Base-by-base conservation (phyloP, 2,113 vertebrate species). In the Thunnus maccoyii region DNA sequence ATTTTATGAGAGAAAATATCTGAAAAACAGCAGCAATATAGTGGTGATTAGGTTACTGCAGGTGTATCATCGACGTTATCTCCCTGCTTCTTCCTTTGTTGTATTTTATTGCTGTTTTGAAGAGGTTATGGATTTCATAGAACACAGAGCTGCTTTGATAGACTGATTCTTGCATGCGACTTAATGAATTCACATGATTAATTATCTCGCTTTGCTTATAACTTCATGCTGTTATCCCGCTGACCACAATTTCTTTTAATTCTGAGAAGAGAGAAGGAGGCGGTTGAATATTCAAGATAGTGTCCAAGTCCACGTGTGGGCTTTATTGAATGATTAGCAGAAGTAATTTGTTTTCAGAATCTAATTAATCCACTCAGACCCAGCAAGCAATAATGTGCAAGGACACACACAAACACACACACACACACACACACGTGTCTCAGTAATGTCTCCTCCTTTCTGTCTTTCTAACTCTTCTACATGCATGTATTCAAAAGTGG, bases 261-360 rank as follows among this genome's bases (percentile, higher is more conserved):
- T 83, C 70, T 2, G 18, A 62, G 30, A 78, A 27, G 70, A 71
- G 61, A 72, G 63, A 17, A 70, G 25, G 48, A 76, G 57, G 56
- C 61, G 69, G 63, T 92, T 89, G 67, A 89, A 89, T 92, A 90
- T 91, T 92, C 80, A 83, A 88, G 79, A 84, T 88, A 88, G 88
- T 78, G 86, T 91, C 86, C 84, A 75, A 75, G 72, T 80, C 73
- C 70, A 86, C 81, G 74, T 85, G 85, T 80, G 78, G 88, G 85
- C 87, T 92, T 91, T 94, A 90, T 88, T 92, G 84, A 90, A 92
- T 87, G 88, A 93, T 93, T 94, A 93, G 88, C 83, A 68, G 82
- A 86, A 88, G 92, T 93, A 91, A 94, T 94, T 93, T 92, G 92
- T 94, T 94, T 92, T 93, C 77, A 86, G 84, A 91, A 91, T 92